Percentiles rank a stretch among this genome's conserved stretches.
Evolutionary conservation across 2,113 vertebrate species (phyloP).

Genomic region (Anseranas semipalmata): DNA sequence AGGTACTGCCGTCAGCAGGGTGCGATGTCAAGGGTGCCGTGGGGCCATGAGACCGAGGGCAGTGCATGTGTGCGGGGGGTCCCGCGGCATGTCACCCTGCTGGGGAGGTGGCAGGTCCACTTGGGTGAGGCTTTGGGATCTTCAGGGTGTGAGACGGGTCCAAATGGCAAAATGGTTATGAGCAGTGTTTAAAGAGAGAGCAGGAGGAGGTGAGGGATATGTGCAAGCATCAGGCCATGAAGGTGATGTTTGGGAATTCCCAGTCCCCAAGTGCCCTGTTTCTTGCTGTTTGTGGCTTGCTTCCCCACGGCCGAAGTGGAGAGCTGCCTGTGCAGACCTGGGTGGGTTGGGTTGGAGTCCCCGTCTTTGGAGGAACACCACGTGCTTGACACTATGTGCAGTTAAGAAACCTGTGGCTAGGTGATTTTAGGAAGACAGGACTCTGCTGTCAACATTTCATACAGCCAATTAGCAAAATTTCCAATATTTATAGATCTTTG

Average conservation of each 20-base stretch:
- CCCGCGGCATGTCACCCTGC: fast-evolving
- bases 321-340: not conserved
- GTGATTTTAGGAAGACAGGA: not conserved
- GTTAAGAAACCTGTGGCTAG: not conserved
- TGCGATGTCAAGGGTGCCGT: fast-evolving
- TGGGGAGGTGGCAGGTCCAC: not conserved
- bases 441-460: not conserved
- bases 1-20: not conserved
- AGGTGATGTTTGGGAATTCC: not conserved
- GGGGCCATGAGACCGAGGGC: fast-evolving
- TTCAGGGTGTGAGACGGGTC: not conserved
- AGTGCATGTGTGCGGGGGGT: not conserved
- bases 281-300: not conserved
- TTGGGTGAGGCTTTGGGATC: not conserved
- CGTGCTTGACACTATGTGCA: fast-evolving
- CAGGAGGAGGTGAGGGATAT: not conserved
- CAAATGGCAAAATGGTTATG: not conserved
- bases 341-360: not conserved
- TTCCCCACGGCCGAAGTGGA: not conserved
- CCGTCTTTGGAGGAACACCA: not conserved
- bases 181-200: not conserved
- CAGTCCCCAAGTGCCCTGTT: not conserved
- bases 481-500: not conserved
- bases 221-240: not conserved
- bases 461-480: not conserved